Evolutionary conservation across 2,797 vertebrate genomes (phyloP).

Genomic region (Euthynnus affinis): DNA sequence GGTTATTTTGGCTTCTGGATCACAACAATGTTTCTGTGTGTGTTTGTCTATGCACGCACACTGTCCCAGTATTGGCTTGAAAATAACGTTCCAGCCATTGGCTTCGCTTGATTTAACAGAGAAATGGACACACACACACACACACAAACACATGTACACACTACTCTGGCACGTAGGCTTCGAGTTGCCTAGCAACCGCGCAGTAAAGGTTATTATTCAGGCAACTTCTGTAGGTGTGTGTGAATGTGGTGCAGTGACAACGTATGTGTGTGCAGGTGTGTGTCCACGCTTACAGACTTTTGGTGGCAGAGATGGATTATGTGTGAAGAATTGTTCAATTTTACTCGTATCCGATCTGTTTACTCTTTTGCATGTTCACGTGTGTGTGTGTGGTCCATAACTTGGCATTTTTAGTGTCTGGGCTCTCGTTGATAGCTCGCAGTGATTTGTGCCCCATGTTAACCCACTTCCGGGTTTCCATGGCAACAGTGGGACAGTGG

Average conservation of each 20-base stretch:
- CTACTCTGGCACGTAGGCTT: slow-evolving; percentile 62
- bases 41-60: slow-evolving; percentile 23
- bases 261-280: slow-evolving; percentile 51
- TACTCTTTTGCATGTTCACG: slow-evolving; percentile 22
- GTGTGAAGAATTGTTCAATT: slow-evolving; percentile 32
- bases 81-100: slow-evolving; percentile 46
- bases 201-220: slow-evolving; percentile 72
- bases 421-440: slow-evolving; percentile 63
- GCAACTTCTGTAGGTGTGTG: slow-evolving; percentile 71
- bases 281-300: slow-evolving; percentile 34
- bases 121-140: slow-evolving; percentile 43
- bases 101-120: slow-evolving; percentile 58
- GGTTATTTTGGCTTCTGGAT: slow-evolving; percentile 38
- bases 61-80: slow-evolving; percentile 29
- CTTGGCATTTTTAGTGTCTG: slow-evolving; percentile 56
- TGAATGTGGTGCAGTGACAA: slow-evolving; percentile 37
- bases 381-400: slow-evolving; percentile 28
- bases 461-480: slow-evolving; percentile 82
- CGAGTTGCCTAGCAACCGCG: slow-evolving; percentile 80
- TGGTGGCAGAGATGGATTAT: slow-evolving; percentile 23
- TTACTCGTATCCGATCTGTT: slow-evolving; percentile 32
- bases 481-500: slow-evolving; percentile 77
- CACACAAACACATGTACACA: slow-evolving; percentile 30
- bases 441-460: slow-evolving; percentile 69
- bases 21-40: slow-evolving; percentile 20